Conservation (phyloP, 2,113 vertebrate genomes). For the Austrofundulus limnaeus region DNA sequence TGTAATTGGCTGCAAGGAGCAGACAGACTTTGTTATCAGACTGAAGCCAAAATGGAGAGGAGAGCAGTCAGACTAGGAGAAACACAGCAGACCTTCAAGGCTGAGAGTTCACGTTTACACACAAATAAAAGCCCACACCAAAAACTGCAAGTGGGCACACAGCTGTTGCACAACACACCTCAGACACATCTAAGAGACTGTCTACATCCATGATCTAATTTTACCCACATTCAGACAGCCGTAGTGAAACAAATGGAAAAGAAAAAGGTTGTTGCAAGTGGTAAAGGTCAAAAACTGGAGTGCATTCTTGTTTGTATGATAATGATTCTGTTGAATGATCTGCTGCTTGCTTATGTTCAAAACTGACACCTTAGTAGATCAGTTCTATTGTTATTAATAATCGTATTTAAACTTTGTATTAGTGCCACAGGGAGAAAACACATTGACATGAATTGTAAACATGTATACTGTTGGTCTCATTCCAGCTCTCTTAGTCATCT, state of each 20-base stretch:
- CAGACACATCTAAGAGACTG: background rate
- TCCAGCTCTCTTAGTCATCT: constrained; percentile 17
- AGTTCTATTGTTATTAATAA: background rate
- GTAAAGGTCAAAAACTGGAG: constrained; percentile 36
- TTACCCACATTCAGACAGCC: too few species aligned
- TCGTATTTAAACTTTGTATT: background rate
- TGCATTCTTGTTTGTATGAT: constrained; percentile 8
- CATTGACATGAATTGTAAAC: background rate
- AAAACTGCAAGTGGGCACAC: constrained; percentile 4
- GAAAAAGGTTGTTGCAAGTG: constrained; percentile 1
- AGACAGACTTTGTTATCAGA: constrained; percentile 53
- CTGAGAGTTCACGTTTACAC: constrained; percentile 15
- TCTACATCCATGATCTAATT: too few species aligned
- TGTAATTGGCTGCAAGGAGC: constrained; percentile 59
- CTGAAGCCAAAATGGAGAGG: constrained; percentile 52
- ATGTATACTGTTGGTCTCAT: background rate
- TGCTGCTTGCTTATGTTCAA: background rate
- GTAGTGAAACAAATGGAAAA: constrained; percentile 10
- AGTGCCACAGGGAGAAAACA: background rate
- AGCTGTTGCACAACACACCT: background rate
- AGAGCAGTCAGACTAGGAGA: constrained; percentile 44
- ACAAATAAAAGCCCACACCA: constrained; percentile 15
- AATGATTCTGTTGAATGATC: constrained; percentile 1
- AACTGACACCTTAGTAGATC: background rate
- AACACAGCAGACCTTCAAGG: constrained; percentile 19